Evolutionary conservation across 2,888 invertebrate genomes (phyloP).

Genomic region (Chrysolina haemoptera): DNA sequence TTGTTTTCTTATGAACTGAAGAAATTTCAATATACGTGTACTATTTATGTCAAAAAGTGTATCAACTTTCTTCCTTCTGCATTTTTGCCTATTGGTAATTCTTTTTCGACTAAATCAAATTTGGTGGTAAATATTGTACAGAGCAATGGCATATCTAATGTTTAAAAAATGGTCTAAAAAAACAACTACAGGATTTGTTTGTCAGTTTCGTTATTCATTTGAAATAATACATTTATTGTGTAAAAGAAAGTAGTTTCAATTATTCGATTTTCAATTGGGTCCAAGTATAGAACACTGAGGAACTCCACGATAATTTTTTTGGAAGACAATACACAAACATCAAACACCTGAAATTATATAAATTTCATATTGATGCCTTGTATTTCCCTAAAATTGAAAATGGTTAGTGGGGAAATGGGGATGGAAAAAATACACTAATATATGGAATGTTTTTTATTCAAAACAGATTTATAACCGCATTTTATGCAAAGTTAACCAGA

Average conservation of each 20-base stretch:
- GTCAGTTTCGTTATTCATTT: constrained; percentile 23
- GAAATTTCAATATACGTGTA: too few relatives aligned
- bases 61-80: background rate
- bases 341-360: too few relatives aligned
- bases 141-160: background rate
- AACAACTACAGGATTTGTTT: background rate
- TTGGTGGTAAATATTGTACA: constrained; percentile 11
- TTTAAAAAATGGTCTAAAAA: background rate
- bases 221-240: constrained; percentile 20
- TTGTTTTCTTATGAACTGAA: too few relatives aligned
- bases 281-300: too few relatives aligned
- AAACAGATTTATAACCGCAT: constrained; percentile 42
- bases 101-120: background rate
- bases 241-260: constrained; percentile 7
- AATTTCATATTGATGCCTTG: too few relatives aligned
- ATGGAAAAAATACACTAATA: constrained; percentile 5
- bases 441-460: constrained; percentile 34
- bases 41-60: background rate
- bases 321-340: too few relatives aligned
- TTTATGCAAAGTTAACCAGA: constrained; percentile 44
- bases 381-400: too few relatives aligned
- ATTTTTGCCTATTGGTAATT: background rate
- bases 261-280: too few relatives aligned
- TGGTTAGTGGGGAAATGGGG: background rate
- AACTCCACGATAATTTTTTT: too few relatives aligned